Base-by-base conservation (phyloP, 2,113 vertebrate genomes). In the Antennarius striatus region DNA sequence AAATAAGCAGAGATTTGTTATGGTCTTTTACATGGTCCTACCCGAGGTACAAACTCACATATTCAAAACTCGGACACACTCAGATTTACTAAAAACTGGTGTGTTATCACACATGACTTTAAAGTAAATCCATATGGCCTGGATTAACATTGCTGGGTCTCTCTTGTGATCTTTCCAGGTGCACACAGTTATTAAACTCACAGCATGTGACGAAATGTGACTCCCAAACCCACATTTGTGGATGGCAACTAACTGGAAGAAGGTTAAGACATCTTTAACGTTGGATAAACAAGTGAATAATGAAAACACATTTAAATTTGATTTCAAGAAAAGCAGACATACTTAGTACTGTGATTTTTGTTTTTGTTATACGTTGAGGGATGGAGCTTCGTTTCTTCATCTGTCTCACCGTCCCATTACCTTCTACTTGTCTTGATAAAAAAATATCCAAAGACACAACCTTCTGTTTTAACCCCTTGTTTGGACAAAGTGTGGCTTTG, bases 401-500 rank as follows among this genome's bases (percentile, higher is more conserved):
- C 10, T 53, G 50, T 40, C 49, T 64, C 42, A 67, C 55, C 71
- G 63, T 3, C 71, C 83, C 71, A 77, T 78, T 83, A 79, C 51
- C 32, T 77, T 68, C 62, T 40, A 48, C 61, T 79, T 82, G 57
- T 81, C 65, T 63, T 56, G 36, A 68, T 53, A 65, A 45, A 73
- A 73, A 43, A 77, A 84, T 65, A 40, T 54, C 59, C 62, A 63
- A 75, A 77, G 75, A 57, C 68, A 50, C 62, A 68, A 66, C 77
- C 82, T 69, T 15, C 16, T 40, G 74, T 75, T 62, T 68, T 61
- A 40, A 63, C 52, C 51, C 22, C 70, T 39, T 45, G 39, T 71
- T 77, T 63, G 75, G 67, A 83, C 80, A 80, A 79, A 82, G 56
- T 43, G 64, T 53, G 53, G 63, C 86, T 77, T 84, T 88, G 75